These are phyloP conservation scores for Pelodytes ibericus DNA, from an alignment of 2,797 vertebrate genomes.

Conservation along the genomic window DNA sequence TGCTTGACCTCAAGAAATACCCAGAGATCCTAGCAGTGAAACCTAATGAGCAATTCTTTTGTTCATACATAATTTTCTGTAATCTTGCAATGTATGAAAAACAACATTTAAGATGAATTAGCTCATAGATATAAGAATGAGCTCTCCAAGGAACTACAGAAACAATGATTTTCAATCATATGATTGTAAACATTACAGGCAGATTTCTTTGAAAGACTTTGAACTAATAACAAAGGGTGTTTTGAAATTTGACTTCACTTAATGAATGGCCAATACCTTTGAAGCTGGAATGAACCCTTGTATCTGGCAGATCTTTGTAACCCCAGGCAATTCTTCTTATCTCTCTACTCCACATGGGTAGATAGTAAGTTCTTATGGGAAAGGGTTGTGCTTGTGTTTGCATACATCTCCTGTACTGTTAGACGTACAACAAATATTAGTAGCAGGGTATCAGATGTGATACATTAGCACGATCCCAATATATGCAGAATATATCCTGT, in stretches of 20 bases:
- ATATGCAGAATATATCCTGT: slow-evolving; percentile 48
- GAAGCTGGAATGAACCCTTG: slow-evolving; percentile 23
- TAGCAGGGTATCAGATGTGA: slow-evolving; percentile 3
- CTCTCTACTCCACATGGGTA: neutral
- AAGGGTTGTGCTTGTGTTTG: neutral
- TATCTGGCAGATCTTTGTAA: slow-evolving; percentile 37
- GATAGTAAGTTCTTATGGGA: slow-evolving; percentile 16
- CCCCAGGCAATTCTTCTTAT: slow-evolving; percentile 34
- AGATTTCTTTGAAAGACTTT: slow-evolving; percentile 27
- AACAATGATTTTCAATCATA: slow-evolving; percentile 9
- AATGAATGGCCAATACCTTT: slow-evolving; percentile 30
- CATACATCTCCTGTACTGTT: neutral
- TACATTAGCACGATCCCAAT: slow-evolving; percentile 35
- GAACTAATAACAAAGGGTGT: slow-evolving; percentile 43
- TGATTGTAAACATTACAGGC: slow-evolving; percentile 13
- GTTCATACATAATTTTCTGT: neutral
- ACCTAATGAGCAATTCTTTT: neutral
- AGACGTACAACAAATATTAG: neutral
- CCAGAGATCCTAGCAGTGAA: no score
- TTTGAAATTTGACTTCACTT: slow-evolving; percentile 42
- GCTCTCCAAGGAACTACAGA: slow-evolving; percentile 1
- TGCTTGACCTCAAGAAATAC: no score
- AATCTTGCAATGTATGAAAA: neutral
- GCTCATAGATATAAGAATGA: neutral
- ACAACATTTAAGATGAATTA: neutral